Base-by-base conservation (phyloP, 2,113 vertebrate genomes). In the Rhizomys pruinosus region DNA sequence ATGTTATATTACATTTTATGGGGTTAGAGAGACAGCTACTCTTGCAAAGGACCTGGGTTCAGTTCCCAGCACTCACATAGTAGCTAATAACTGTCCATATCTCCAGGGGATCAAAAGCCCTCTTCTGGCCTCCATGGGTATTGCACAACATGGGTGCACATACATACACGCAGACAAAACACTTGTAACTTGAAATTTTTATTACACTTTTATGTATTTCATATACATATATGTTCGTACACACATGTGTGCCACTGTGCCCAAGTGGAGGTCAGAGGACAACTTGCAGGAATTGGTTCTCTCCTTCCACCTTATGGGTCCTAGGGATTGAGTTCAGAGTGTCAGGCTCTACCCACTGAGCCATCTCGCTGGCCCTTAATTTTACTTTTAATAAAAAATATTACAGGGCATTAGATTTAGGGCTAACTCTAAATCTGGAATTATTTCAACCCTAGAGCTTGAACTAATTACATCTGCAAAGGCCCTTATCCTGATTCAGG, bases 401-500 rank as follows among this genome's bases (percentile, higher is more conserved):
- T 61, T 61, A 20, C 8, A 34, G 8, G 39, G 63, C 8, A 52
- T 64, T 87, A 52, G 39, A 88, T 71, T 95, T 66, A 27, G 47
- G 66, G 61, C 34, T 68, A 80, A 11, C 16, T 61, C 42, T 32
- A 64, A 92, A 76, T 71, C 42, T 6, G 23, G 55, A 63, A 55
- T 59, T 39, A 64, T 72, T 82, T 81, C 66, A 80, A 61, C 52
- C 63, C 32, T 11, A 81, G 34, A 59, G 64, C 37, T 37, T 89
- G n/a, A 77, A 87, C 27, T 39, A 76, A 68, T 61, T 20, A 79
- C 22, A 42, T 64, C 88, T 71, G 32, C 22, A 25, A 84, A 92
- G 84, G 82, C 22, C 20, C 44, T 91, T 84, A 63, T 76, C 90
- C 86, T 68, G 94, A 79, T 69, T 42, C 47, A 92, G 72, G 74